phyloP scores from a whole-genome alignment of 2,888 invertebrate genomes.

The Lasioglossum figueresi region DNA sequence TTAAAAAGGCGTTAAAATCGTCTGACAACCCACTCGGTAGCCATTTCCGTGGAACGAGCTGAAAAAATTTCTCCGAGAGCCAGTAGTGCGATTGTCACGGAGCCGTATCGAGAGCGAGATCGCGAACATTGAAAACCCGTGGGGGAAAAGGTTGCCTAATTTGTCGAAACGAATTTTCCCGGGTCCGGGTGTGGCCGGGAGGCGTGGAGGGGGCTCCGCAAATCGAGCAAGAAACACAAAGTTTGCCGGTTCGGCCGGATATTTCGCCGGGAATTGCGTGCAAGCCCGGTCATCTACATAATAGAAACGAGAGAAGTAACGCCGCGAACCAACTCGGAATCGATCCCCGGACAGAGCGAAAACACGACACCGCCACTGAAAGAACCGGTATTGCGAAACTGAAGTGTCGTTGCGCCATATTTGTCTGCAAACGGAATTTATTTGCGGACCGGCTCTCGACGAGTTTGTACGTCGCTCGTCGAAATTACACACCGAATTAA shows the following conservation, averaged over 20 bases:
- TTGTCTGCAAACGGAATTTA: neutral
- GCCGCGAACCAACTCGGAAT: slow-evolving; percentile 37
- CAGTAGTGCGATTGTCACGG: no score
- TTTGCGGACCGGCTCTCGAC: neutral
- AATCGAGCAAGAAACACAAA: slow-evolving; percentile 48
- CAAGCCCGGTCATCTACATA: slow-evolving; percentile 36
- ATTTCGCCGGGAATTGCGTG: slow-evolving; percentile 50
- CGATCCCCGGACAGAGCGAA: slow-evolving; percentile 22
- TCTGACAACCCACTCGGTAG: neutral
- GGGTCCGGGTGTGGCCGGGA: neutral
- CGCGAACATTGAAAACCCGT: neutral
- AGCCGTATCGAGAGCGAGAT: neutral
- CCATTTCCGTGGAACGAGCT: neutral
- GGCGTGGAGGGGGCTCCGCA: neutral
- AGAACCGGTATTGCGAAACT: neutral
- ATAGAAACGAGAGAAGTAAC: slow-evolving; percentile 42
- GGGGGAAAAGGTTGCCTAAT: neutral
- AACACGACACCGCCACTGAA: slow-evolving; percentile 18
- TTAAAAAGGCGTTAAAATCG: no score
- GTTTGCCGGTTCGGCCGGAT: slow-evolving; percentile 32
- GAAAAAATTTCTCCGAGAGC: neutral
- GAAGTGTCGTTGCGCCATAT: neutral
- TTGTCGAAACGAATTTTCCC: slow-evolving; percentile 15
- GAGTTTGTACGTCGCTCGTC: neutral
- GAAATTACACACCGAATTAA: neutral